Conservation (phyloP, 2,797 vertebrate genomes). For the Epinephelus awoara region DNA sequence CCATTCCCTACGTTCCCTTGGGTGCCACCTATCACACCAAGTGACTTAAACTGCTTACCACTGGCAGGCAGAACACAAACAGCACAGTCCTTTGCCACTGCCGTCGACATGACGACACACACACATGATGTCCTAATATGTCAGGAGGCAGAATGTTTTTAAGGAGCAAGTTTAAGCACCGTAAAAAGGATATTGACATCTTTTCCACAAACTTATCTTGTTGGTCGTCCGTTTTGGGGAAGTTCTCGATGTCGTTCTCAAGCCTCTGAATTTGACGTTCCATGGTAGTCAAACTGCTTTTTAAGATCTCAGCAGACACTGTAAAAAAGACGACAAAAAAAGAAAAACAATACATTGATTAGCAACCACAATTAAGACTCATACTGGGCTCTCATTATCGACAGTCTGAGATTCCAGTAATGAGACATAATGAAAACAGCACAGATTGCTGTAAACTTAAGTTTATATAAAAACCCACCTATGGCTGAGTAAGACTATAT, state of each 20-base stretch:
- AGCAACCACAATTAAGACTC: neutral
- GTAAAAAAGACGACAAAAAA: conserved; percentile 39
- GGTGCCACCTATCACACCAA: conserved; percentile 80
- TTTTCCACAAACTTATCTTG: conserved; percentile 98
- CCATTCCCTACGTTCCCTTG: conserved; percentile 76
- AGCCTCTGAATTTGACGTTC: conserved; percentile 92
- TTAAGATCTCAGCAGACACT: conserved; percentile 97
- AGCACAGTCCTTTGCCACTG: conserved; percentile 37
- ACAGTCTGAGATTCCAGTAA: neutral
- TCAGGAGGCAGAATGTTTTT: conserved; percentile 8
- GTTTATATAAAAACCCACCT: conserved; percentile 9
- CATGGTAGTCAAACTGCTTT: conserved; percentile 93
- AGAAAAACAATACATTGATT: neutral
- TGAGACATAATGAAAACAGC: neutral
- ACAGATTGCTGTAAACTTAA: conserved; percentile 9
- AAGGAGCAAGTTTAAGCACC: neutral
- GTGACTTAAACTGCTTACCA: conserved; percentile 77
- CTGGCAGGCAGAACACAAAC: conserved; percentile 69
- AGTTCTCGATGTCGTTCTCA: conserved; percentile 93
- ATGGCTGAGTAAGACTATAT: conserved; percentile 3
- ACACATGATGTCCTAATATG: neutral
- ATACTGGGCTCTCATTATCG: neutral
- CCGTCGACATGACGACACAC: conserved; percentile 33
- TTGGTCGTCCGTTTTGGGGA: conserved; percentile 90
- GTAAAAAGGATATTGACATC: conserved; percentile 97